These are phyloP conservation scores for Papilio aristodemus DNA, from an alignment of 1,140 invertebrate genomes.

Conservation along the genomic window DNA sequence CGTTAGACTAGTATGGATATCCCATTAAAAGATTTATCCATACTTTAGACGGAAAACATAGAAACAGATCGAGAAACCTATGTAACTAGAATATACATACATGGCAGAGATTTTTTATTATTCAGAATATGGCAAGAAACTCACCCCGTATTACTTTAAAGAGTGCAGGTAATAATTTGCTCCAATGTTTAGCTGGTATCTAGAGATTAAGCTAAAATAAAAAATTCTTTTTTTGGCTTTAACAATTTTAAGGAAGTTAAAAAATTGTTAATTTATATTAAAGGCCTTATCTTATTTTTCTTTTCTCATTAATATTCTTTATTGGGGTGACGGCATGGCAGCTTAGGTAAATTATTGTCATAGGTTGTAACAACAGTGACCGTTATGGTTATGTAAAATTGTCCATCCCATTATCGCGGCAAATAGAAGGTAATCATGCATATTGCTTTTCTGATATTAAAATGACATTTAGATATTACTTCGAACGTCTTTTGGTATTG, in stretches of 20 bases:
- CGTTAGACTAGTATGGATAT: constrained; percentile 41
- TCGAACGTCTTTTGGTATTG: neutral
- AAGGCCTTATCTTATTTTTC: constrained; percentile 34
- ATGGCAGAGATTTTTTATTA: too few relatives aligned
- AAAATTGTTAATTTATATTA: too few relatives aligned
- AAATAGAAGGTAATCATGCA: constrained; percentile 27
- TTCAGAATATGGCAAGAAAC: too few relatives aligned
- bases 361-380: constrained; percentile 35
- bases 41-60: neutral
- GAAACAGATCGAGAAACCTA: neutral
- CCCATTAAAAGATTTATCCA: neutral
- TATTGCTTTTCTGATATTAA: constrained; percentile 25
- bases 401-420: constrained; percentile 22
- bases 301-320: constrained; percentile 46
- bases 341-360: constrained; percentile 41
- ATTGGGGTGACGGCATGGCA: constrained; percentile 43
- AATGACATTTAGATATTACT: constrained; percentile 3
- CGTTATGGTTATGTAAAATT: constrained; percentile 36
- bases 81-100: too few relatives aligned
- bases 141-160: too few relatives aligned
- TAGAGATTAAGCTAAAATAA: too few relatives aligned
- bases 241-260: too few relatives aligned
- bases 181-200: too few relatives aligned
- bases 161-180: too few relatives aligned
- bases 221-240: too few relatives aligned